Evolutionary conservation across 1,140 invertebrate genomes (phyloP).

Genomic region (Meloidogyne exigua): DNA sequence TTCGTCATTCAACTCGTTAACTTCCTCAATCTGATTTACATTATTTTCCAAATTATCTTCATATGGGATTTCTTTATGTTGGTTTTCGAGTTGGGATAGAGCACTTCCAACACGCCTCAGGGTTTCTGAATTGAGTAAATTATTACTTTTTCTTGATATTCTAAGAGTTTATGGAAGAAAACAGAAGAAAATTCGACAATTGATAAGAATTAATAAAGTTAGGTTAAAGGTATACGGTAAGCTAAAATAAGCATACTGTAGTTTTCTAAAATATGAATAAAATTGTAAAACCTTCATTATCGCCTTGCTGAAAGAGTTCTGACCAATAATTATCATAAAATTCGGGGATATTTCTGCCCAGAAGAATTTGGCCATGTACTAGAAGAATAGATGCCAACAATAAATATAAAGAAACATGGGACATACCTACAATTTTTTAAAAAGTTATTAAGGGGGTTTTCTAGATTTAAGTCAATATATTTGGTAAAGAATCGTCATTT

Average conservation of each 20-base stretch:
- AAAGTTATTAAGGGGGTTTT: neutral
- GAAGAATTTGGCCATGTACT: neutral
- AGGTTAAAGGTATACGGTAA: too few relatives aligned
- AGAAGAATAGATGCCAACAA: neutral
- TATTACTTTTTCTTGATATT: too few relatives aligned
- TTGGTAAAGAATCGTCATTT: neutral
- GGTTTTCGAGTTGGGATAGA: neutral
- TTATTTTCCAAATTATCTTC: neutral
- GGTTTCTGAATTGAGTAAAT: neutral
- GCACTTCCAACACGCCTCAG: neutral
- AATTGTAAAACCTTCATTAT: neutral
- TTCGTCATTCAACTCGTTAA: neutral
- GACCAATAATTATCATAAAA: neutral
- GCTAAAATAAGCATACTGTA: too few relatives aligned
- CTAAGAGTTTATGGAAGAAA: too few relatives aligned
- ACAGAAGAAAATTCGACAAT: too few relatives aligned
- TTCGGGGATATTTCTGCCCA: neutral
- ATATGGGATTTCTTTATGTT: slow-evolving; percentile 2
- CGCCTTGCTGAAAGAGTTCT: neutral
- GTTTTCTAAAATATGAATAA: neutral
- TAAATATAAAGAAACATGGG: neutral
- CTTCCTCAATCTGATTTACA: neutral
- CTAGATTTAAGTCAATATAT: neutral
- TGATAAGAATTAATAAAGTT: too few relatives aligned
- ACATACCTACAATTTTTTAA: neutral